A percentile compares a stretch with the other conserved stretches of the same genome.
phyloP scores from a whole-genome alignment of 92 coral and sea anemone species.

The Porites cylindrica region DNA sequence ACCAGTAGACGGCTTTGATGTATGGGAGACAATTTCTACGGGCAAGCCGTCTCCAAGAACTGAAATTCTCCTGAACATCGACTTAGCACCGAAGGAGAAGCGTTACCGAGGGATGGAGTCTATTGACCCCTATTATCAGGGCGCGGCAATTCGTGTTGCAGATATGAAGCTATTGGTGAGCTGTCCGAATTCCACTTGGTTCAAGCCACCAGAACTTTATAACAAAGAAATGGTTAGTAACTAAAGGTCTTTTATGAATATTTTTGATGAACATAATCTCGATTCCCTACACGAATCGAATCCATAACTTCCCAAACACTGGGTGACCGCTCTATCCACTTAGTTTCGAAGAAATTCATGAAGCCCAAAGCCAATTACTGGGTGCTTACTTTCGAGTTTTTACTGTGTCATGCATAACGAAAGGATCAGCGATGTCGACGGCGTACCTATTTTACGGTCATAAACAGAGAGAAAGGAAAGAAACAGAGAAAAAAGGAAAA shows the following conservation, averaged over 20 bases:
- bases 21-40: conserved; percentile 61
- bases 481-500: no score
- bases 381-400: no score
- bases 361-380: no score
- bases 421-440: no score
- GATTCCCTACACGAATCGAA: no score
- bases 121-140: conserved; percentile 18
- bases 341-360: no score
- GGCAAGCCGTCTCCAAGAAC: conserved; percentile 68
- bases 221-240: conserved; percentile 23
- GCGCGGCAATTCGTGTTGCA: conserved; percentile 54
- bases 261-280: no score
- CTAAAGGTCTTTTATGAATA: neutral
- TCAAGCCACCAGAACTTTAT: conserved; percentile 47
- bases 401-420: no score
- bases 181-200: conserved; percentile 62
- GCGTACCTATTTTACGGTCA: no score
- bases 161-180: conserved; percentile 58
- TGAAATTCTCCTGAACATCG: conserved; percentile 71
- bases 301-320: no score
- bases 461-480: no score
- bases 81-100: conserved; percentile 26
- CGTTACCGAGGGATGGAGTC: neutral
- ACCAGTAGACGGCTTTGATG: conserved; percentile 66
- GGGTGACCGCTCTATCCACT: no score